These are phyloP conservation scores for Rhynchomys soricoides DNA, from an alignment of 2,113 vertebrate species.

Conservation along the genomic window DNA sequence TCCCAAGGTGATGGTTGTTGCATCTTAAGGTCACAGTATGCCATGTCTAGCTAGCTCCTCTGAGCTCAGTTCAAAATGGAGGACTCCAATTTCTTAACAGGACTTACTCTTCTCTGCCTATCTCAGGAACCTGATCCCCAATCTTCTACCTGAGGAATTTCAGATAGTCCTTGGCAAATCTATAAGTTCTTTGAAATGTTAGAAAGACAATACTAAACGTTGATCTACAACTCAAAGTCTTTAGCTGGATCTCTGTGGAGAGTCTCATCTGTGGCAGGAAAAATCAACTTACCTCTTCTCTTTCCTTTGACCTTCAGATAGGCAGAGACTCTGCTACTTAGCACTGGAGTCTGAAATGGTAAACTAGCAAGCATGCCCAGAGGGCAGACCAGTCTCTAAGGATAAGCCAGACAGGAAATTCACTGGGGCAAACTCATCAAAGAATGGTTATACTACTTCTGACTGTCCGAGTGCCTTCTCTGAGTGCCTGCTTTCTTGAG, in stretches of 20 bases:
- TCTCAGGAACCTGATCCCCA: too few relatives aligned
- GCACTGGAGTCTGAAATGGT: constrained; percentile 29
- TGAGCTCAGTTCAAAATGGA: too few relatives aligned
- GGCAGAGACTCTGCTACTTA: constrained; percentile 13
- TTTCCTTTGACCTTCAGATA: not conserved
- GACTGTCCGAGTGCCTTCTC: constrained; percentile 38
- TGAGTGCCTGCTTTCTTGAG: constrained; percentile 22
- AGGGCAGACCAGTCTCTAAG: constrained; percentile 43
- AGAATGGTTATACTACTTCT: not conserved
- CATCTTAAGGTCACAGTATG: too few relatives aligned
- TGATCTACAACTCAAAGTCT: constrained; percentile 46
- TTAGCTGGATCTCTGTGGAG: constrained; percentile 37
- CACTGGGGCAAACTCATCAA: constrained; percentile 31
- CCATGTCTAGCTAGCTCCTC: too few relatives aligned
- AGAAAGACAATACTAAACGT: constrained; percentile 45
- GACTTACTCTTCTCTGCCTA: too few relatives aligned
- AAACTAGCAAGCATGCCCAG: not conserved
- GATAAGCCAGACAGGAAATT: constrained; percentile 52
- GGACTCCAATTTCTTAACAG: too few relatives aligned
- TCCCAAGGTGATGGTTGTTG: not conserved
- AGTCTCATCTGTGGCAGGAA: not conserved
- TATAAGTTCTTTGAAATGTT: constrained; percentile 34
- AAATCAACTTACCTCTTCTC: constrained; percentile 20
- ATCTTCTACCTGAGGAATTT: too few relatives aligned
- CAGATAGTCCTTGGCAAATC: too few relatives aligned